Evolutionary conservation across 2,797 vertebrate genomes (phyloP), one percentile per base, ranked within the genome.

Genomic region (Balearica regulorum): DNA sequence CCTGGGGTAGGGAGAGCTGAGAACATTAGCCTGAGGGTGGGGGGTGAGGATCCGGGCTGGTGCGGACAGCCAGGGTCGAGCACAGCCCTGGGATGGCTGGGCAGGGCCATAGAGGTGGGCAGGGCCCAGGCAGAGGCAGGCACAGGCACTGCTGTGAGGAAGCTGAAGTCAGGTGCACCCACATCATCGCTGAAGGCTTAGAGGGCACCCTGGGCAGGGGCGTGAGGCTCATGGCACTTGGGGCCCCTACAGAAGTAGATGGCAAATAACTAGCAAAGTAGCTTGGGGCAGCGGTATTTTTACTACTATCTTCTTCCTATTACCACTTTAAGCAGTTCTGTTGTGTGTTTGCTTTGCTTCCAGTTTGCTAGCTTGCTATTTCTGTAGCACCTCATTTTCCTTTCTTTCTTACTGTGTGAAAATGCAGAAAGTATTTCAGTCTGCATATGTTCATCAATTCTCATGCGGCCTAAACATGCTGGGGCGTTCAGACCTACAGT

Each of bases 31-130:
- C 66, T 49, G 28, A 13, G 19, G 7, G 7, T 24, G 6, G 5
- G 29, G 39, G 24, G 12, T 22, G 33, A 26, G 65, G 44, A 21
- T 9, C n/a, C 0, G 1, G 11, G 61, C 43, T 15, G 35, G 17
- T 20, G 8, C 14, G 7, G 76, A 41, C 10, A 49, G 13, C 15
- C 28, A n/a, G 43, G 24, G 18, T 0, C 0, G 0, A 53, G 41
- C 26, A 16, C 41, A 39, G n/a, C 48, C 14, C 13, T 33, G 33
- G 41, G 9, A 1, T 39, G 66, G 37, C 39, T 0, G 1, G 41
- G 22, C 66, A 43, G 58, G 33, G 16, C 33, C 3, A 0, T 4
- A 14, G 49, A 0, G 4, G 20, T n/a, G 26, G 20, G 16, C 9
- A 1, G 0, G 19, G 22, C 22, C 7, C 11, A 13, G 43, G 54